Evolutionary conservation across 2,113 vertebrate genomes (phyloP), one percentile per base, ranked within the genome.

Genomic region (Benitochromis conjunctus): DNA sequence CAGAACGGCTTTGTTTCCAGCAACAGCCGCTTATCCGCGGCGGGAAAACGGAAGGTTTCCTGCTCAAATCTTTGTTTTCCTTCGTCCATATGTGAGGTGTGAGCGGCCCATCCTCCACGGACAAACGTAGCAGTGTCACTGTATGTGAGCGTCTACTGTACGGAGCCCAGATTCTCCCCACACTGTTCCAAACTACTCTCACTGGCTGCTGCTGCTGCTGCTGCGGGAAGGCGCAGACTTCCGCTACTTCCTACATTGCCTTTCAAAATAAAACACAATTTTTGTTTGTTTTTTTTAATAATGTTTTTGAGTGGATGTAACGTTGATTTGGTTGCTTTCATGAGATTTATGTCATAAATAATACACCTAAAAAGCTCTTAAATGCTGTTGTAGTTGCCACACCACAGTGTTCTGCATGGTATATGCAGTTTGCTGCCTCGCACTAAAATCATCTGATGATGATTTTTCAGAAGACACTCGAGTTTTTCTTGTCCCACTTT

Each of bases 261-360:
- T 78, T 87, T 92, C 91, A 91, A 51, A 79, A 51, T 51, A 74
- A 74, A 48, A 14, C 18, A 12, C 43, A 43, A 43, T 74, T 48
- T 48, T 48, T 16, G 29, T 31, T 31, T 41, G 9, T 11, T 13
- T 16, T 43, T 43, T 43, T 24, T 1, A 13, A 69, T 69, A 43
- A 36, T 71, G 41, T 48, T 71, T 46, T 24, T 24, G 36, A 71
- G n/a, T 43, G 21, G 66, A 71, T 18, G 21, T 71, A 46, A 71
- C 16, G 38, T 26, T 71, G 21, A 71, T 71, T 46, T 26, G 21
- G 21, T 26, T 6, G 9, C 26, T 48, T 74, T 74, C 5, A 4
- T 74, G 16, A 48, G 24, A 10, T 46, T 46, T 26, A 16, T 71
- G 38, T 46, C 18, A 9, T 69, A 43, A 43, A 69, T 5, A 26